These are phyloP conservation scores for Heteractis magnifica DNA, from an alignment of 92 coral and sea anemone species.

Conservation along the genomic window DNA sequence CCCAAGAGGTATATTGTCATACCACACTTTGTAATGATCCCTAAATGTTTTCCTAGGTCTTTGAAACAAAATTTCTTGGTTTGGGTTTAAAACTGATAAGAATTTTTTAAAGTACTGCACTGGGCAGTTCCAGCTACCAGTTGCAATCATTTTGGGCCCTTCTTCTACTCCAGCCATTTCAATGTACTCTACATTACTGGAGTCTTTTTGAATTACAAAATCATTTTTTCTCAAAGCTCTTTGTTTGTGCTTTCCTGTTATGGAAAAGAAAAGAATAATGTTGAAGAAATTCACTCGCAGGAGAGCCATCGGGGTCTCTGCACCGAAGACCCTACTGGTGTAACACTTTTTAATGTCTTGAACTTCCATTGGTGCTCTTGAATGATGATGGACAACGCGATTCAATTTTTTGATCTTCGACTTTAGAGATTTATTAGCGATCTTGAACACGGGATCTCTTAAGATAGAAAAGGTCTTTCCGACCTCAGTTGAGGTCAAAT, in stretches of 20 bases:
- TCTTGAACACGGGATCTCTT: slow-evolving; percentile 16
- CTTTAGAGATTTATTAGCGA: slow-evolving; percentile 13
- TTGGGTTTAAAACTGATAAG: no score
- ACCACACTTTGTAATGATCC: no score
- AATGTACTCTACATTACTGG: not conserved
- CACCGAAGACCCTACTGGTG: not conserved
- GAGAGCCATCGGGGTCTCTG: not conserved
- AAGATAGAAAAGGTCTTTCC: slow-evolving; percentile 12
- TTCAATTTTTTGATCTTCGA: slow-evolving; percentile 24
- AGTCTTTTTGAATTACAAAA: not conserved
- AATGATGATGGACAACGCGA: slow-evolving; percentile 14
- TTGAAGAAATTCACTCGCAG: slow-evolving; percentile 32
- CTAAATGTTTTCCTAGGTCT: no score
- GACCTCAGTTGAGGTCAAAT: not conserved
- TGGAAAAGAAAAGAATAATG: slow-evolving; percentile 24
- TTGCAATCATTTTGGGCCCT: no score
- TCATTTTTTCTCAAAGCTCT: not conserved
- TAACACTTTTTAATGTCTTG: slow-evolving; percentile 38
- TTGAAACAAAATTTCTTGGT: no score
- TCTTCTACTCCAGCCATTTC: not conserved
- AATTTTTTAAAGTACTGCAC: no score
- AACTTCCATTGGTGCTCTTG: not conserved
- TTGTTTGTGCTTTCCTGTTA: not conserved
- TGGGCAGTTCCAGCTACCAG: no score
- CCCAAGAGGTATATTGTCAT: no score